Percentiles rank a stretch among this genome's conserved stretches.
phyloP scores from a whole-genome alignment of 2,888 invertebrate genomes.

The Penaeus monodon region DNA sequence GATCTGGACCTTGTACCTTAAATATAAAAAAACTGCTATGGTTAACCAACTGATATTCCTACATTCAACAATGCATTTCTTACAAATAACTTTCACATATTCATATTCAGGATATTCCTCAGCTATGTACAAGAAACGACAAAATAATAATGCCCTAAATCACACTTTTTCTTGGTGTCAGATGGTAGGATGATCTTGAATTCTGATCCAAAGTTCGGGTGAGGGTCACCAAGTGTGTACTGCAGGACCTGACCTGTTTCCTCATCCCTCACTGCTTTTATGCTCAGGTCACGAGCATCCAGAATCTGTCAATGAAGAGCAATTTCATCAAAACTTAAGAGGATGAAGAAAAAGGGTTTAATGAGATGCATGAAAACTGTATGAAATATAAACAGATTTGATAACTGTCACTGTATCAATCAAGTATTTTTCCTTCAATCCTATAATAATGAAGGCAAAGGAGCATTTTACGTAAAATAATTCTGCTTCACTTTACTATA shows the following conservation, averaged over 20 bases:
- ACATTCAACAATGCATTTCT: too few species aligned
- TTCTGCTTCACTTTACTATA: background rate
- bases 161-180: slow-evolving; percentile 37
- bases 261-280: slow-evolving; percentile 76
- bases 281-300: slow-evolving; percentile 80
- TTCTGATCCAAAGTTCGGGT: slow-evolving; percentile 79
- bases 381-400: background rate
- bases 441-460: background rate
- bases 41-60: background rate
- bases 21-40: background rate
- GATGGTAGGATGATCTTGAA: slow-evolving; percentile 41
- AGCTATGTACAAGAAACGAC: background rate
- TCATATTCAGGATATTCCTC: background rate
- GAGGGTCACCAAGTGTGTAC: slow-evolving; percentile 76
- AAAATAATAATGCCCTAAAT: background rate
- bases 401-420: too few species aligned
- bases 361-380: background rate
- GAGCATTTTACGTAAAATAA: background rate
- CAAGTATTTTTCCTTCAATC: too few species aligned
- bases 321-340: slow-evolving; percentile 3
- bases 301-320: slow-evolving; percentile 75
- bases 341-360: too few species aligned
- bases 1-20: slow-evolving; percentile 70
- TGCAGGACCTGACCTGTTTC: slow-evolving; percentile 74
- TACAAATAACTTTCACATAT: background rate